These are phyloP conservation scores for Epizoanthus fatuus DNA, from an alignment of 92 coral and sea anemone species.

Conservation along the genomic window DNA sequence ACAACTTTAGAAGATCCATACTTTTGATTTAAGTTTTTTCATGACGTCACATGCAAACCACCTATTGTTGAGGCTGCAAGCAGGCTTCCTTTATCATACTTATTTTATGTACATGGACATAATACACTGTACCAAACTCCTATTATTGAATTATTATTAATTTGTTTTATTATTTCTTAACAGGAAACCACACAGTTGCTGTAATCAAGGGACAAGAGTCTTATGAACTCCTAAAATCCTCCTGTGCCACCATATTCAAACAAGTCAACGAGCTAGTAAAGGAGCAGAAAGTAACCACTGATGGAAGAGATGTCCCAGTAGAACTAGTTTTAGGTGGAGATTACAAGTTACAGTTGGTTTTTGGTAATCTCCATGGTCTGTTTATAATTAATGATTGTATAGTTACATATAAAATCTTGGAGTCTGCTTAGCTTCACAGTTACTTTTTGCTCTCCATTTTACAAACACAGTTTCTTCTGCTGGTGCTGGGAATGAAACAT, in stretches of 20 bases:
- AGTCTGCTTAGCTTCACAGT: no score
- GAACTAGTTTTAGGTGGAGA: conserved; percentile 63
- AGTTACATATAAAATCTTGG: no score
- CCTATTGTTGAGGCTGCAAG: no score
- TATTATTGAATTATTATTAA: no score
- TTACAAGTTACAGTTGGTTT: conserved; percentile 47
- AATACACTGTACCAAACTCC: no score
- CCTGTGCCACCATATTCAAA: conserved; percentile 50
- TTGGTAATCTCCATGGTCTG: no score
- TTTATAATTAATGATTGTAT: no score
- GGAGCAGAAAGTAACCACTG: conserved; percentile 3
- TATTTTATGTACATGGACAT: no score
- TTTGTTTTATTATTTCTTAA: background rate
- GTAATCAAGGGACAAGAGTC: conserved; percentile 62
- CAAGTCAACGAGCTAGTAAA: conserved; percentile 57
- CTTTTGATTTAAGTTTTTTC: no score
- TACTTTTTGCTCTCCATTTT: conserved; percentile 7
- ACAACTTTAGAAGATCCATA: no score
- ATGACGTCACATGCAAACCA: no score
- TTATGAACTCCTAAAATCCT: conserved; percentile 54
- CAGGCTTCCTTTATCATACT: no score
- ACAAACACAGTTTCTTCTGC: conserved; percentile 43
- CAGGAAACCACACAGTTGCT: conserved; percentile 27
- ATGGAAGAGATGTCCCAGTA: conserved; percentile 39
- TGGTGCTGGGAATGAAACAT: conserved; percentile 50